Evolutionary conservation across 2,888 invertebrate genomes (phyloP), one percentile per base, ranked within the genome.

Genomic region (Epinotia ramella): DNA sequence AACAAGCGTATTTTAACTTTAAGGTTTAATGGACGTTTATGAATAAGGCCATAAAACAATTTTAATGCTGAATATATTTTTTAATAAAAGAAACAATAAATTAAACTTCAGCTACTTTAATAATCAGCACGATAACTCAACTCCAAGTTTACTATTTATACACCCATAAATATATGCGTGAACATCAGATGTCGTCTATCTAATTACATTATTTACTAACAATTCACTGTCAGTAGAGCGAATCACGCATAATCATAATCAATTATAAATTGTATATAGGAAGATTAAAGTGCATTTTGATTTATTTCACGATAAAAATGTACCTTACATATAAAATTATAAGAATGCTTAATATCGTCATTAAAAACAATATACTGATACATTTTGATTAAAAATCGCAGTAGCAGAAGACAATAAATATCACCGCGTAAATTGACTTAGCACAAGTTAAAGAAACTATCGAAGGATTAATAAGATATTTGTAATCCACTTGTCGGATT

Each of bases 401-500:
- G 9, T 40, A 40, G 40, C 40, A 9, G 9, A 40, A 40, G 40
- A 9, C 9, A 40, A 40, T 40, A 40, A 40, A 40, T 40, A 40
- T 40, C 7, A 40, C 40, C 7, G 40, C 40, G 40, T 40, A 40
- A 40, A 40, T 40, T 40, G 40, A 40, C 40, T 40, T 9, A 40
- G 40, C 40, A 9, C 40, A 9, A 40, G 40, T 40, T 40, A 7
- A 40, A n/a, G 18, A 69, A 69, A 46, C 16, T 46, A 59, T 46
- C n/a, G 12, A 46, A 24, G 46, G 69, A 46, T 69, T 69, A 28
- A 59, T 44, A 44, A 44, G n/a, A n/a, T 69, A n/a, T 60, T 69
- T 69, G 49, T 71, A 71, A 72, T 57, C 53, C 71, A 76, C 71
- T 71, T 24, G 53, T 53, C n/a, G 13, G 56, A 28, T 12, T 56